Evolutionary conservation across 2,888 invertebrate species (phyloP).

Genomic region (Xestia rhomboidea): DNA sequence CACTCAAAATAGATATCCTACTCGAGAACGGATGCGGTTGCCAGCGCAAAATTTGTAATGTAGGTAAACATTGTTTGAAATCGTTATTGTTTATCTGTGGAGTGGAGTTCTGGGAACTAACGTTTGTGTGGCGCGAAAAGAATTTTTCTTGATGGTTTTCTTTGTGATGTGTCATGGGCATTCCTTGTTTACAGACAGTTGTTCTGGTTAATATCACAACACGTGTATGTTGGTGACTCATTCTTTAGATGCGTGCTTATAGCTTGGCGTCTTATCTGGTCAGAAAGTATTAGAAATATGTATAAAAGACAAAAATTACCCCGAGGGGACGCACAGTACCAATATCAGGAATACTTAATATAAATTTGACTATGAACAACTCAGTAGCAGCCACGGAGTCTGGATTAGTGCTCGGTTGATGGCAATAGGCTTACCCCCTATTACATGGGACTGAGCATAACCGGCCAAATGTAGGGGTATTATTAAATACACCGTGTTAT

Average conservation of each 20-base stretch:
- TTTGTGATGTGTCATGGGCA: constrained; percentile 33
- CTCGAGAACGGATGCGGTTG: constrained; percentile 71
- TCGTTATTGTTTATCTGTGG: constrained; percentile 72
- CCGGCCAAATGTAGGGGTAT: neutral
- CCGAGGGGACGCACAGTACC: too few species aligned
- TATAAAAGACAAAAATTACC: neutral
- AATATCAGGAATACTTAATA: neutral
- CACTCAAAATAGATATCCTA: constrained; percentile 83
- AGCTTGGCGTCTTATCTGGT: neutral
- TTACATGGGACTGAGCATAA: neutral
- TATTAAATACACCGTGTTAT: neutral
- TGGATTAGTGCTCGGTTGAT: neutral
- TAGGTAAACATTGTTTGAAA: constrained; percentile 70
- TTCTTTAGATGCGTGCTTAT: neutral
- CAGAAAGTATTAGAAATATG: neutral
- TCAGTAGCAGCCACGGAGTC: neutral
- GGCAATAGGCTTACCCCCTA: neutral
- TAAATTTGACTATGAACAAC: neutral
- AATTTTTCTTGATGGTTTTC: constrained; percentile 18
- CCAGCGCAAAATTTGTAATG: constrained; percentile 66
- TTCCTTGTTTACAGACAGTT: constrained; percentile 24
- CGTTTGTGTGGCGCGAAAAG: constrained; percentile 43
- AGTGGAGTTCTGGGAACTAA: constrained; percentile 62
- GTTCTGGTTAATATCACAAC: constrained; percentile 21
- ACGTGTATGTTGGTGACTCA: constrained; percentile 5